Conservation (phyloP, 2,888 invertebrate species). For the Leptogaster cylindrica region DNA sequence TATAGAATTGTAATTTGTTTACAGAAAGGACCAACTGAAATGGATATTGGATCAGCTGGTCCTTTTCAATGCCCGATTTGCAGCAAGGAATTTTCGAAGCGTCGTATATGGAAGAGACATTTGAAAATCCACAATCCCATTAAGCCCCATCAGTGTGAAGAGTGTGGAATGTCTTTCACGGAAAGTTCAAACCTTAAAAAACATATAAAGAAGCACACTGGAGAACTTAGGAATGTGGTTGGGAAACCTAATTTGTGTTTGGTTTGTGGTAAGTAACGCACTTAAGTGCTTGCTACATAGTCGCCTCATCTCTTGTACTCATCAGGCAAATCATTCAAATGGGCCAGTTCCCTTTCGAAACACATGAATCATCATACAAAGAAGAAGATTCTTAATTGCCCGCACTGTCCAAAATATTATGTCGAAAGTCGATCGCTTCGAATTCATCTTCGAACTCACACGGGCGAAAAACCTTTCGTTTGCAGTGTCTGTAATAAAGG, state of each 20-base stretch:
- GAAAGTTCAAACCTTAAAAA: slow-evolving; percentile 54
- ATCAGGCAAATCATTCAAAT: slow-evolving; percentile 62
- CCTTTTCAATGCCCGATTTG: slow-evolving; percentile 57
- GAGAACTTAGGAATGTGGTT: slow-evolving; percentile 62
- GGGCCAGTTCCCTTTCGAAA: slow-evolving; percentile 64
- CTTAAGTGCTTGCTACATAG: not conserved
- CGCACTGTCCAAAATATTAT: slow-evolving; percentile 63
- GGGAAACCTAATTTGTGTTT: slow-evolving; percentile 63
- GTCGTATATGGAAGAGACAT: slow-evolving; percentile 52
- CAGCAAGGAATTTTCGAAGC: slow-evolving; percentile 61
- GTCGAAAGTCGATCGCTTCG: slow-evolving; percentile 59
- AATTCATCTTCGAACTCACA: slow-evolving; percentile 48
- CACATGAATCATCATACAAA: slow-evolving; percentile 65
- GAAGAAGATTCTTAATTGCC: slow-evolving; percentile 62
- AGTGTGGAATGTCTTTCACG: slow-evolving; percentile 35
- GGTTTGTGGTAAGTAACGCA: slow-evolving; percentile 10
- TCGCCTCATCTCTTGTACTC: not conserved
- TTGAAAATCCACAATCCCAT: slow-evolving; percentile 26
- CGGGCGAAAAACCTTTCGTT: slow-evolving; percentile 47
- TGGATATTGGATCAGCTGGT: too few relatives aligned
- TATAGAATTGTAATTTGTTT: too few relatives aligned
- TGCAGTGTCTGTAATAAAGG: slow-evolving; percentile 47
- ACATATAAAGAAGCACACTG: slow-evolving; percentile 64
- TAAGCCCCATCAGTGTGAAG: slow-evolving; percentile 17
- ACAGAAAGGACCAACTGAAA: too few relatives aligned